These are phyloP conservation scores for Ceramica pisi DNA, from an alignment of 2,888 invertebrate species.

Conservation along the genomic window DNA sequence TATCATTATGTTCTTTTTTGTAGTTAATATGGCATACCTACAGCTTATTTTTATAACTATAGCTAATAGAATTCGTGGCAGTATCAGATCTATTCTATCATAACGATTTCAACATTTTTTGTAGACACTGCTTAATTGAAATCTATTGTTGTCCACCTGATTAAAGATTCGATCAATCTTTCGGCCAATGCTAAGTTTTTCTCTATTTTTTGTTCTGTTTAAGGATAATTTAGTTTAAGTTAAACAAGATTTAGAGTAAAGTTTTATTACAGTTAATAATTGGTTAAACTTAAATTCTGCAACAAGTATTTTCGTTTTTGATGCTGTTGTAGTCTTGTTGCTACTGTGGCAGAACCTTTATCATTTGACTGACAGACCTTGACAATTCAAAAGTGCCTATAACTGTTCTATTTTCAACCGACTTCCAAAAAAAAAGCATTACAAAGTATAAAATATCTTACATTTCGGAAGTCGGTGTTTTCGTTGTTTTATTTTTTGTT, in stretches of 20 bases:
- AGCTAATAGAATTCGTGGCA: slow-evolving; percentile 12
- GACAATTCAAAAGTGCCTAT: too few species aligned
- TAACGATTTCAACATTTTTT: slow-evolving; percentile 55
- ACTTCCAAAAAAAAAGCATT: too few species aligned
- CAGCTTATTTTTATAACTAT: slow-evolving; percentile 9
- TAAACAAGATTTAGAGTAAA: background rate
- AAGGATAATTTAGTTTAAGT: slow-evolving; percentile 18
- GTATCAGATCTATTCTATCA: slow-evolving; percentile 27
- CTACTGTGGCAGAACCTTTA: too few species aligned
- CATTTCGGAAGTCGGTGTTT: too few species aligned
- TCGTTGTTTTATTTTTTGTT: too few species aligned
- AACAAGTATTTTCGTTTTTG: background rate
- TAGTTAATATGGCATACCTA: background rate
- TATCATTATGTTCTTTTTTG: background rate
- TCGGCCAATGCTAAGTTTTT: background rate
- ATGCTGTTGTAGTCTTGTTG: too few species aligned
- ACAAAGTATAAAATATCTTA: too few species aligned
- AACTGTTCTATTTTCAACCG: too few species aligned
- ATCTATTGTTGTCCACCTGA: too few species aligned
- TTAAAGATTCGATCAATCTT: slow-evolving; percentile 53
- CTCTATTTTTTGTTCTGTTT: slow-evolving; percentile 25
- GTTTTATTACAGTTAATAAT: background rate
- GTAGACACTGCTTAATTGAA: too few species aligned
- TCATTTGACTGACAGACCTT: too few species aligned
- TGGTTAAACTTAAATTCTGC: too few species aligned